Evolutionary conservation across 1,140 invertebrate species (phyloP).

Genomic region (Trissolcus basalis): DNA sequence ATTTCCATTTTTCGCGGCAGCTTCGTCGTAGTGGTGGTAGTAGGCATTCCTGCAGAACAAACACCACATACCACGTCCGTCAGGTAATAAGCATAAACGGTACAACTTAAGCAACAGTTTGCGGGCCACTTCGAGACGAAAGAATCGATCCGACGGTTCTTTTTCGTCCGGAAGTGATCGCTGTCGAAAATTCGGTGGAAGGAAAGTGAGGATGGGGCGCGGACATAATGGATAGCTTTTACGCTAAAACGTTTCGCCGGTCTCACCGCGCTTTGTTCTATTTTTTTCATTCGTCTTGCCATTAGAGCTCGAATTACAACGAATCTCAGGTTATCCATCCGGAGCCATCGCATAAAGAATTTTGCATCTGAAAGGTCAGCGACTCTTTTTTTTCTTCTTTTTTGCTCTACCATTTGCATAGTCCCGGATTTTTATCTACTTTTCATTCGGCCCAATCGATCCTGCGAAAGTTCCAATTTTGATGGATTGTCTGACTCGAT

Average conservation of each 20-base stretch:
- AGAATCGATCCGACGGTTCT: not conserved
- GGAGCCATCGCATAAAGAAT: constrained; percentile 24
- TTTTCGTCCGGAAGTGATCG: constrained; percentile 20
- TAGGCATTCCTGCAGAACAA: constrained; percentile 73
- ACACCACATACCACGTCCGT: constrained; percentile 71
- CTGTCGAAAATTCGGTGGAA: constrained; percentile 21
- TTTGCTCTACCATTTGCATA: constrained; percentile 6
- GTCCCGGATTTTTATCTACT: too few species aligned
- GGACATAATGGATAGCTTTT: constrained; percentile 54
- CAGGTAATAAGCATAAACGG: constrained; percentile 66
- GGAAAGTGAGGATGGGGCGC: constrained; percentile 13
- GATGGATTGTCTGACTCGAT: too few species aligned
- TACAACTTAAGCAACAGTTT: constrained; percentile 43
- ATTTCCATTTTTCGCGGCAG: constrained; percentile 74
- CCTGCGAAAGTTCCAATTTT: constrained; percentile 1
- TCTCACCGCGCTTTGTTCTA: constrained; percentile 32
- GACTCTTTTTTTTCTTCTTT: constrained; percentile 1
- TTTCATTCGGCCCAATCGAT: too few species aligned
- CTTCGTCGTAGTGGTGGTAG: constrained; percentile 71
- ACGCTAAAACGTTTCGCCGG: constrained; percentile 55
- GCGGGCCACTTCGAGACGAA: not conserved
- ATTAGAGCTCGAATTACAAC: constrained; percentile 45
- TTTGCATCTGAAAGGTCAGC: constrained; percentile 16
- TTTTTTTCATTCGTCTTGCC: constrained; percentile 22
- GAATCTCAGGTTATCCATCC: constrained; percentile 39